Evolutionary conservation across 1,140 invertebrate species (phyloP).

Genomic region (Psix sp.): DNA sequence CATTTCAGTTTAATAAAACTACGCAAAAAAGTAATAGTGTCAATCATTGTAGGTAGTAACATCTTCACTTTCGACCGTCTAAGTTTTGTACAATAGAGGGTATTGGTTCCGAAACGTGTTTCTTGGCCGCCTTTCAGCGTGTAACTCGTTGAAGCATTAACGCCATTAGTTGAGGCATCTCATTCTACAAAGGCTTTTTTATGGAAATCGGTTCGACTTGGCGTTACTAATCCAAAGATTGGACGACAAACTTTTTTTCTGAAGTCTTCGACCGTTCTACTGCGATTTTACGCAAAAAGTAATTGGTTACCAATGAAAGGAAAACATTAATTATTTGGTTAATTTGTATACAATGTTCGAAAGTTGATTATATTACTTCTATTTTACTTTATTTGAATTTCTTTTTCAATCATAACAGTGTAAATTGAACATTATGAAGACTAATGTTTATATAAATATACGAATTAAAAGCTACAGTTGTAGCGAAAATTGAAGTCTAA

Average conservation of each 20-base stretch:
- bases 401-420: no score
- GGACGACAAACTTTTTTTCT: conserved; percentile 56
- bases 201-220: conserved; percentile 30
- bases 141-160: conserved; percentile 67
- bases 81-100: conserved; percentile 47
- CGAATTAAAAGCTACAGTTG: no score
- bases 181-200: conserved; percentile 44
- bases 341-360: conserved; percentile 6
- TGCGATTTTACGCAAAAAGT: conserved; percentile 17
- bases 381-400: no score
- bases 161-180: conserved; percentile 63
- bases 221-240: conserved; percentile 60
- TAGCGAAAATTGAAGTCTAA: no score
- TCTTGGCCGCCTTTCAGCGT: conserved; percentile 57
- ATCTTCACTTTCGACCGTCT: conserved; percentile 58
- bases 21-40: conserved; percentile 25
- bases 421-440: no score
- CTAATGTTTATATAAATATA: no score
- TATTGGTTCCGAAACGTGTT: conserved; percentile 35
- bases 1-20: conserved; percentile 13
- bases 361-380: no score
- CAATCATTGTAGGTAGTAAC: conserved; percentile 54
- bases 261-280: conserved; percentile 14
- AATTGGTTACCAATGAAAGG: conserved; percentile 27
- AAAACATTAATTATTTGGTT: conserved; percentile 29